Evolutionary conservation across 2,888 invertebrate species (phyloP), one percentile per base, ranked within the genome.

Genomic region (Tipula lateralis): DNA sequence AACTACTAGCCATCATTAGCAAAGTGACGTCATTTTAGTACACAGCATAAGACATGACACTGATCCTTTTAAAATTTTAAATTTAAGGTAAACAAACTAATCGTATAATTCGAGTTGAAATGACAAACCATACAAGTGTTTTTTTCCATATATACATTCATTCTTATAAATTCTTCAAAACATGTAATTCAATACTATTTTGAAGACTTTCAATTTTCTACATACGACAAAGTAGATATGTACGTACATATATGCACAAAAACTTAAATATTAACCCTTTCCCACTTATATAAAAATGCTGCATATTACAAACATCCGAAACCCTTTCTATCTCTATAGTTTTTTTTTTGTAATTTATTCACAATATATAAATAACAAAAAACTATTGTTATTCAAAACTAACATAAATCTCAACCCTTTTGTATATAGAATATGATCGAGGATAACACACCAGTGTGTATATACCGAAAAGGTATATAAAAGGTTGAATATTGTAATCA

Each of bases 341-440:
- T 66, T 66, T 9, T 66, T 9, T 24, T 66, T 66, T 66, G 19
- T 24, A 66, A 66, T 66, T 66, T 66, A 66, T 66, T 66, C 66
- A 66, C 66, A 66, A 66, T 24, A 66, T 24, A 66, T 66, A 7
- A 24, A 50, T 16, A 16, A 50, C 44, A 7, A 24, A 50, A 50
- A 16, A 50, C 44, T 50, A 50, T 50, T 50, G 44, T 50, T 50
- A 50, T 50, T 16, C 6, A 50, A 50, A 50, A 50, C 19, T 50
- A 50, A 50, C 16, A 50, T 66, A 66, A 66, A 66, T 66, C 66
- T 66, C 66, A 66, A 66, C 66, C 66, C 66, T 66, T 66, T 66
- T 66, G 4, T 44, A 44, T 44, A n/a, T 3, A 44, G 12, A 44
- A 50, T 66, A 66, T 24, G 24, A 66, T 24, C 66, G n/a, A 50